These are phyloP conservation scores for Lagothrix lagotricha DNA, from an alignment of 2,797 vertebrate genomes.

Conservation along the genomic window DNA sequence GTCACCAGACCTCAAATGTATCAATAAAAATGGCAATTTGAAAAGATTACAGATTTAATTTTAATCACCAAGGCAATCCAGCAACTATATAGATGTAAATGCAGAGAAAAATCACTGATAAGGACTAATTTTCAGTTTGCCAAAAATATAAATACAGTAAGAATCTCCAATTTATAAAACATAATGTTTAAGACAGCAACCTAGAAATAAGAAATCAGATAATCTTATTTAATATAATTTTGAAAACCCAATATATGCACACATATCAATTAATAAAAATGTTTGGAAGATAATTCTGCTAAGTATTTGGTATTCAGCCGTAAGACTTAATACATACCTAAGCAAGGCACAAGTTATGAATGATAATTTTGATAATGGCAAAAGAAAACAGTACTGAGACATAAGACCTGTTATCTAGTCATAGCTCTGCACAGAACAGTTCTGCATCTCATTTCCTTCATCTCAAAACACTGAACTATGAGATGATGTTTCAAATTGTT, in stretches of 20 bases:
- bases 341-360: not conserved
- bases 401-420: not conserved
- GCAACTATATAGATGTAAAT: not conserved
- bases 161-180: slow-evolving; percentile 7
- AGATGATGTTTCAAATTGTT: not conserved
- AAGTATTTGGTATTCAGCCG: not conserved
- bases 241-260: not conserved
- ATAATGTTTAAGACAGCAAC: slow-evolving; percentile 6
- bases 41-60: slow-evolving; percentile 27
- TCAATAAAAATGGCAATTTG: slow-evolving; percentile 11
- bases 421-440: not conserved
- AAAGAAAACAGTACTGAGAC: not conserved
- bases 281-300: not conserved
- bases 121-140: not conserved
- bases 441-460: slow-evolving; percentile 8
- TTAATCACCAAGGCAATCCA: slow-evolving; percentile 12
- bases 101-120: not conserved
- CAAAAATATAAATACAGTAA: slow-evolving; percentile 12
- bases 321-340: not conserved
- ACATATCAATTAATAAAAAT: not conserved
- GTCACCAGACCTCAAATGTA: not conserved
- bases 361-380: not conserved
- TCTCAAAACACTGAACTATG: not conserved
- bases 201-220: slow-evolving; percentile 3
- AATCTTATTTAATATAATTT: slow-evolving; percentile 37